Conservation (phyloP, 2,113 vertebrate genomes). For the Cynoglossus semilaevis region DNA sequence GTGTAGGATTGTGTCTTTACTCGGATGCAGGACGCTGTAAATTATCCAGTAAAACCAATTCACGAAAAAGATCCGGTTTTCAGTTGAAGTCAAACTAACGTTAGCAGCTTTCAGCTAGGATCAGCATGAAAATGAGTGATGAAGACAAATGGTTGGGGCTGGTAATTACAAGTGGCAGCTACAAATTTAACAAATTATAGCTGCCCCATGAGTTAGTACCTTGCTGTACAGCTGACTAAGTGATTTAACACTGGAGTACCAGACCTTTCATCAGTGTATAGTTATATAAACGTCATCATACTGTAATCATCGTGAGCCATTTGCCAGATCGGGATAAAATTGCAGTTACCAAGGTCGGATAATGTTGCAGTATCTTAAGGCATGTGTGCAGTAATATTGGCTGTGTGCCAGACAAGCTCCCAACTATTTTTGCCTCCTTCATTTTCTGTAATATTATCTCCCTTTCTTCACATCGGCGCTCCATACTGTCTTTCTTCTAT, state of each 20-base stretch:
- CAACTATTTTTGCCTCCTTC: constrained; percentile 36
- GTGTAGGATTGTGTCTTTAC: constrained; percentile 35
- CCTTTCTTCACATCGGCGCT: constrained; percentile 36
- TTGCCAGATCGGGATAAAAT: constrained; percentile 37
- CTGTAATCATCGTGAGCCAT: constrained; percentile 27
- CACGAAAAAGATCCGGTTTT: constrained; percentile 16
- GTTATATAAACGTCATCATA: constrained; percentile 52
- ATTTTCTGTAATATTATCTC: constrained; percentile 56
- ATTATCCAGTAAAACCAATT: constrained; percentile 42
- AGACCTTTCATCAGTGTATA: constrained; percentile 40
- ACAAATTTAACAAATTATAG: constrained; percentile 50
- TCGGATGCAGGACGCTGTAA: constrained; percentile 21
- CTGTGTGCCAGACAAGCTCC: constrained; percentile 43
- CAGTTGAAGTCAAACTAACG: constrained; percentile 16
- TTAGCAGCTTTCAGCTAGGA: constrained; percentile 17
- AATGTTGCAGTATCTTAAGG: constrained; percentile 52
- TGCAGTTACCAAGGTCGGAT: constrained; percentile 35
- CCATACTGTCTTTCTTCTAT: constrained; percentile 62
- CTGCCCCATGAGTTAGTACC: constrained; percentile 20
- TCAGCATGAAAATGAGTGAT: constrained; percentile 33
- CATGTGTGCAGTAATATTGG: constrained; percentile 56
- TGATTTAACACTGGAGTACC: constrained; percentile 37
- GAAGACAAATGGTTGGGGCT: constrained; percentile 34
- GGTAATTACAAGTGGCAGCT: constrained; percentile 38
- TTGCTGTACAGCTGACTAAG: constrained; percentile 9